Conservation (phyloP, 2,797 vertebrate species). For the Muscicapa striata region DNA sequence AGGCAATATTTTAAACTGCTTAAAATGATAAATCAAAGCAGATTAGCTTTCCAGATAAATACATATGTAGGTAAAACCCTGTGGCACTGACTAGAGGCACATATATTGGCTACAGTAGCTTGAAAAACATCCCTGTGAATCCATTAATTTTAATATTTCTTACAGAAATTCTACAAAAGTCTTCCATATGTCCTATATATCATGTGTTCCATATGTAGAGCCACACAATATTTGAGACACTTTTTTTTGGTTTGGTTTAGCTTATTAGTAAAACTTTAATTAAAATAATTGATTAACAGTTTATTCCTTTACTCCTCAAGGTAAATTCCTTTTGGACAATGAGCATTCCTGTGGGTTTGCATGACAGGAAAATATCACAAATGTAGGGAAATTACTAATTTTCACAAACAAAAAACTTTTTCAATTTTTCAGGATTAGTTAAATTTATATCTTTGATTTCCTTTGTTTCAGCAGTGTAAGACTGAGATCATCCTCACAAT, state of each 20-base stretch:
- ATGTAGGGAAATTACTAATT: background rate
- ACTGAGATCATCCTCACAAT: rapidly evolving
- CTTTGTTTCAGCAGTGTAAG: background rate
- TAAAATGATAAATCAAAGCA: background rate
- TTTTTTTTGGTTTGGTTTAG: background rate
- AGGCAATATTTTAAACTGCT: background rate
- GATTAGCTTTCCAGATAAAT: background rate
- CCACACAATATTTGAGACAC: background rate
- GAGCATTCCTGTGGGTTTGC: background rate
- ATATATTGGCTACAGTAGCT: background rate
- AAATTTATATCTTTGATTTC: background rate
- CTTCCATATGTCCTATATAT: background rate
- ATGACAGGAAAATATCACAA: background rate
- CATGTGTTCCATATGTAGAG: background rate
- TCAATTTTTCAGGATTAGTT: background rate
- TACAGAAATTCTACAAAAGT: background rate
- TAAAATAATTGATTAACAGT: background rate
- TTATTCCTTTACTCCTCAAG: background rate
- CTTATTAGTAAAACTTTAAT: background rate
- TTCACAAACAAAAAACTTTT: background rate
- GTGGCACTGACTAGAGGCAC: background rate
- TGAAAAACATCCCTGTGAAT: background rate
- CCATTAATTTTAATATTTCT: background rate
- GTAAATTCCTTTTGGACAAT: background rate
- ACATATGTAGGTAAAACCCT: background rate